Percentiles rank a stretch among this genome's conserved stretches.
Conservation (phyloP, 2,888 invertebrate species). For the Temnothorax unifasciatus region DNA sequence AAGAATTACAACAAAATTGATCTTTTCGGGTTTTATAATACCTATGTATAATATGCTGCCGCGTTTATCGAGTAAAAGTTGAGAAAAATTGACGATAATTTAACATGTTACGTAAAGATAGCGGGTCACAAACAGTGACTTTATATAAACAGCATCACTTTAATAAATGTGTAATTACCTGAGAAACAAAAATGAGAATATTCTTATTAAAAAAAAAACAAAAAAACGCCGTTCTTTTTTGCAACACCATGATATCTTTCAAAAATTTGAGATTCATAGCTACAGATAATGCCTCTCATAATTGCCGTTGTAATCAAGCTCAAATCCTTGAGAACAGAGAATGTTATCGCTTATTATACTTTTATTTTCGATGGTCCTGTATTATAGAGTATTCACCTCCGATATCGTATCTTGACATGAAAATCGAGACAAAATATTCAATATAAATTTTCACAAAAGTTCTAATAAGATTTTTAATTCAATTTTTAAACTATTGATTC, state of each 20-base stretch:
- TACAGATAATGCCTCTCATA: background rate
- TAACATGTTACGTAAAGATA: background rate
- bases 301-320: background rate
- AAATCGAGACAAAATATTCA: background rate
- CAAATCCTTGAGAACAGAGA: background rate
- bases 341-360: background rate
- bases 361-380: background rate
- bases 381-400: background rate
- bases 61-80: background rate
- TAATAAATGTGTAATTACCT: background rate
- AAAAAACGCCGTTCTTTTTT: background rate
- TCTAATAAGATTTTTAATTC: background rate
- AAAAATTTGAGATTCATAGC: background rate
- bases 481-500: background rate
- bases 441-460: slow-evolving; percentile 1
- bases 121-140: background rate
- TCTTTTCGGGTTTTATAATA: background rate
- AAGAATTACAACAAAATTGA: slow-evolving; percentile 21
- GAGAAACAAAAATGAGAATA: background rate
- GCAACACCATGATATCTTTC: background rate
- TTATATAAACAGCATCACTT: background rate
- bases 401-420: slow-evolving; percentile 6
- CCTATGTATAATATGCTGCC: background rate
- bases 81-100: background rate
- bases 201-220: no score